Conservation (phyloP, 2,113 vertebrate genomes). For the Zosterops borbonicus region DNA sequence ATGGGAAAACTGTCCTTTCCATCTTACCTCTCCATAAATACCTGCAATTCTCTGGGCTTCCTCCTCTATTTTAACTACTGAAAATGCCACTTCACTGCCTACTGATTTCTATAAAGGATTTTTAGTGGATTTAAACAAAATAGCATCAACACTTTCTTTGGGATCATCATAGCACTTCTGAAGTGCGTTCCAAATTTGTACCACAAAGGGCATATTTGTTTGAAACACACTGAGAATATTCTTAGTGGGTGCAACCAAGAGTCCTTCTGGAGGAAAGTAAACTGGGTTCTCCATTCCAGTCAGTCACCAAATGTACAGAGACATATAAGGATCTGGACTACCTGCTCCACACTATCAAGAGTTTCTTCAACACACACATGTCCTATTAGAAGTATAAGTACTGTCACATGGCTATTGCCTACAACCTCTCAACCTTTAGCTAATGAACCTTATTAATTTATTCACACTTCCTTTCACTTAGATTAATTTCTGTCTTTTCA, state of each 20-base stretch:
- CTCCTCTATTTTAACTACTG: not conserved
- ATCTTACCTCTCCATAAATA: not conserved
- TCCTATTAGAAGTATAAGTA: not conserved
- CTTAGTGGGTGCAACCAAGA: not conserved
- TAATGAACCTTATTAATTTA: not conserved
- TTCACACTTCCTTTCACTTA: not conserved
- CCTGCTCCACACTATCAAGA: not conserved
- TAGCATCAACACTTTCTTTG: not conserved
- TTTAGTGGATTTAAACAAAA: not conserved
- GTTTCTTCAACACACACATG: not conserved
- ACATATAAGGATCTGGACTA: not conserved
- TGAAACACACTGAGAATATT: not conserved
- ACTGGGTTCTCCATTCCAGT: not conserved
- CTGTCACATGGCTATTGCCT: not conserved
- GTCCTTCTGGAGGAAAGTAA: not conserved
- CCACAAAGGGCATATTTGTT: rapidly evolving
- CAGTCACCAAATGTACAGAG: not conserved
- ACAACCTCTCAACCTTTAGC: not conserved
- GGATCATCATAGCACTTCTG: not conserved
- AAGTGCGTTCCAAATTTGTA: not conserved
- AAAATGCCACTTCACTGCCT: not conserved
- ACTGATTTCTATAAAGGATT: not conserved
- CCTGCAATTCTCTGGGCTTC: not conserved
- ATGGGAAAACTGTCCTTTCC: not conserved
- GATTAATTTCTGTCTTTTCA: not conserved